Percentiles rank a stretch among this genome's conserved stretches.
Conservation (phyloP, 2,797 vertebrate species). For the Esox lucius region DNA sequence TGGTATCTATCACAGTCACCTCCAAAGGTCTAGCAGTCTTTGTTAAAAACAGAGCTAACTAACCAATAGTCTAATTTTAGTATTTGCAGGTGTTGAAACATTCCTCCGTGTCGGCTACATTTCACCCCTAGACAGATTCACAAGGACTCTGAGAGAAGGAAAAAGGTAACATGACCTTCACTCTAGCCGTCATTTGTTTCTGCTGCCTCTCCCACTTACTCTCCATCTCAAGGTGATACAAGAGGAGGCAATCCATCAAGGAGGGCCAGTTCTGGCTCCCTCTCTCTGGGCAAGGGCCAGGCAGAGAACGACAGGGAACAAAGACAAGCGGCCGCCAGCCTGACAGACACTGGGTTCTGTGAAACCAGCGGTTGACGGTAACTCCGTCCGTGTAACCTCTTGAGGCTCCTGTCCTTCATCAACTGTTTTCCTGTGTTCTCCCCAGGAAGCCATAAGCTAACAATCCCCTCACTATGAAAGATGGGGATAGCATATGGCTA, state of each 20-base stretch:
- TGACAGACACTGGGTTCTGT: neutral
- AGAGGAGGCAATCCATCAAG: conserved; percentile 27
- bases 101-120: neutral
- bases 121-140: neutral
- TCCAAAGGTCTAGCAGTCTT: neutral
- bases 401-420: neutral
- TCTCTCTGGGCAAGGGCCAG: neutral
- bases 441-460: neutral
- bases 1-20: neutral
- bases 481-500: no score
- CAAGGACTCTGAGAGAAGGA: neutral
- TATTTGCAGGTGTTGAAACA: neutral
- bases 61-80: neutral
- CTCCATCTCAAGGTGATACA: conserved; percentile 33
- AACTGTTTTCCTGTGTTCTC: neutral
- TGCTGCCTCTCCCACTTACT: neutral
- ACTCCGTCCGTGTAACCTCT: neutral
- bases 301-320: neutral
- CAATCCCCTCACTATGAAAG: neutral
- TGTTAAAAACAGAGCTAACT: neutral
- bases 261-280: conserved; percentile 11
- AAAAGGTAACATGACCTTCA: neutral
- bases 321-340: neutral
- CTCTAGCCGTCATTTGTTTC: neutral
- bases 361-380: neutral